These are phyloP conservation scores for Adelphocoris suturalis DNA, from an alignment of 2,888 invertebrate genomes.

Conservation along the genomic window DNA sequence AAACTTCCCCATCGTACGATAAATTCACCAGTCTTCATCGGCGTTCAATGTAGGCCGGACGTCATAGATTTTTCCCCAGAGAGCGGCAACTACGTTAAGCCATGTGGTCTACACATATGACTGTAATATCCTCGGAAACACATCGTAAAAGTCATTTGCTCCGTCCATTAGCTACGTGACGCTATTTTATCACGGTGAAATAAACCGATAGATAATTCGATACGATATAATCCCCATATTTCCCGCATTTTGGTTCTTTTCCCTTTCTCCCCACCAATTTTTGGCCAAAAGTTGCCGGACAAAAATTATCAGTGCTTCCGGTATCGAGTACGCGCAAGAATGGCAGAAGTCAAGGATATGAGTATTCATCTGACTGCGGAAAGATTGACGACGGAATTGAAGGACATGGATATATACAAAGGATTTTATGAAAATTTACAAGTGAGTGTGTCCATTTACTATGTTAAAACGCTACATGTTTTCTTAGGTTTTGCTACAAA, in stretches of 20 bases:
- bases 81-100: not conserved
- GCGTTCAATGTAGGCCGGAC: not conserved
- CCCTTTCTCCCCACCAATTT: not conserved
- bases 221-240: conserved; percentile 6
- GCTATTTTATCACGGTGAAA: conserved; percentile 36
- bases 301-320: conserved; percentile 3
- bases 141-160: conserved; percentile 1
- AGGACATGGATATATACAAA: conserved; percentile 87
- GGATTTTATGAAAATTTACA: conserved; percentile 89
- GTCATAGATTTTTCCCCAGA: not conserved
- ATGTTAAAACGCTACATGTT: not conserved
- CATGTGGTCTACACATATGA: conserved; percentile 41
- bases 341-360: conserved; percentile 72
- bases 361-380: conserved; percentile 86
- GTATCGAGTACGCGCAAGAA: not conserved
- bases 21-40: not conserved
- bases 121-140: conserved; percentile 21
- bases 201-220: conserved; percentile 27
- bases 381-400: conserved; percentile 89
- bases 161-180: conserved; percentile 40
- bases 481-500: no score
- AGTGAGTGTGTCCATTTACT: conserved; percentile 80
- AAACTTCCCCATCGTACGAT: not conserved
- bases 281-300: not conserved
- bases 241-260: not conserved